phyloP scores from a whole-genome alignment of 2,113 vertebrate species.

The Oryctolagus cuniculus region mOryCun1.1 NC_091432.1:68883501-68884000 shows the following conservation, averaged over 20 bases:
- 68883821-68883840: not conserved
- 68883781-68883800: not conserved
- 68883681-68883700: not conserved
- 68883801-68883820: not conserved
- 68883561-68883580: too few species aligned
- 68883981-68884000: too few species aligned
- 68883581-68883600: not conserved
- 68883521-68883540: too few species aligned
- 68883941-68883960: too few species aligned
- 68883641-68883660: not conserved
- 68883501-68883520: too few species aligned
- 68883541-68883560: too few species aligned
- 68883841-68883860: constrained; percentile 3
- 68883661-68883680: not conserved
- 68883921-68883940: too few species aligned
- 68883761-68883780: constrained; percentile 1
- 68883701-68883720: constrained; percentile 19
- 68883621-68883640: not conserved
- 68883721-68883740: constrained; percentile 19
- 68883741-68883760: not conserved
- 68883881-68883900: not conserved
- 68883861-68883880: not conserved
- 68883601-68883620: not conserved
- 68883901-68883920: not conserved
- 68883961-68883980: too few species aligned